A percentile compares a stretch with the other conserved stretches of the same genome.
These are phyloP conservation scores for Dromaius novaehollandiae DNA, from an alignment of 2,113 vertebrate species.

Conservation along the genomic window DNA sequence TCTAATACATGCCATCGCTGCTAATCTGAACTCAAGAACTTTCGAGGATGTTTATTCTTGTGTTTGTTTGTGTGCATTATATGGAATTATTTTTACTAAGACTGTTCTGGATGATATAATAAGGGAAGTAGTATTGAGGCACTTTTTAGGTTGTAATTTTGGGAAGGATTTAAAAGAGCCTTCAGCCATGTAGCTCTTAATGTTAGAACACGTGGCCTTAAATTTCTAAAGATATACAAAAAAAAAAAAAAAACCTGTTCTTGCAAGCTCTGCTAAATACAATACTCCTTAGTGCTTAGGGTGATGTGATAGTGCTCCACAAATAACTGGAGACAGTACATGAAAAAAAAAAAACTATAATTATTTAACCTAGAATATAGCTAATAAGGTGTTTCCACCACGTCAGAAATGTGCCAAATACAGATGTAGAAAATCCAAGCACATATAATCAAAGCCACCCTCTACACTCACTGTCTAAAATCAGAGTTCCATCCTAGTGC, in stretches of 20 bases:
- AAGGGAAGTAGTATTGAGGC: background rate
- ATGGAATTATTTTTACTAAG: background rate
- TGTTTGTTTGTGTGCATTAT: background rate
- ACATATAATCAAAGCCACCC: rapidly evolving
- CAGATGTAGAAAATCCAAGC: background rate
- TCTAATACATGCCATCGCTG: background rate
- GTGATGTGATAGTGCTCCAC: background rate
- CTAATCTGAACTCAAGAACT: background rate
- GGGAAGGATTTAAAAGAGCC: background rate
- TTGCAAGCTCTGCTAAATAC: background rate
- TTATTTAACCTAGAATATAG: background rate
- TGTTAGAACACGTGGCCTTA: background rate
- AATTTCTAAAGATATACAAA: background rate
- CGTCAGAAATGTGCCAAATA: background rate
- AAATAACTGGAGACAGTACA: background rate
- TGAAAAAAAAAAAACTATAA: background rate
- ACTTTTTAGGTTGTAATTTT: background rate
- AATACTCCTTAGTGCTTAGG: background rate
- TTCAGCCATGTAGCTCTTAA: background rate
- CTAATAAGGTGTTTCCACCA: background rate
- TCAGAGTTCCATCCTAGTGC: background rate
- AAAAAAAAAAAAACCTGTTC: background rate
- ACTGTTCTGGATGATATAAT: background rate
- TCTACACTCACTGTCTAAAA: background rate
- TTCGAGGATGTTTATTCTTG: background rate